These are phyloP conservation scores for Neogale vison DNA, from an alignment of 2,113 vertebrate genomes.

Conservation along the genomic window DNA sequence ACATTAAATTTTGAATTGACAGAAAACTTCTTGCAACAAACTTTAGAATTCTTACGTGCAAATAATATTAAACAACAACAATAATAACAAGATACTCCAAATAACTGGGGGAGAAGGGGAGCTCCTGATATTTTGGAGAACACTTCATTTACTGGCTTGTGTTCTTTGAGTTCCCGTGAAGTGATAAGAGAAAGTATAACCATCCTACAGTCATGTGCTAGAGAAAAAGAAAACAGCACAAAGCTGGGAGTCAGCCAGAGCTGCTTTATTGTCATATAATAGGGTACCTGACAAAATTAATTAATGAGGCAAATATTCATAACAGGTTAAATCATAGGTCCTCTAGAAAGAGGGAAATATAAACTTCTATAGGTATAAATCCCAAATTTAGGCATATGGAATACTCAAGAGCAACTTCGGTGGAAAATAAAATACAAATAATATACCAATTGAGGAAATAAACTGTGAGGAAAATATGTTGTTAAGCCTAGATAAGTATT, in stretches of 20 bases:
- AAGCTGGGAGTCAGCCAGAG: background rate
- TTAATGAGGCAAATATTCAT: background rate
- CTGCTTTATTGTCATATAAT: background rate
- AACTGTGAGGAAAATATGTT: background rate
- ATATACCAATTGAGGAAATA: background rate
- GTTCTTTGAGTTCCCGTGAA: background rate
- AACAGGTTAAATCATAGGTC: background rate
- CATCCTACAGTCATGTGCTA: background rate
- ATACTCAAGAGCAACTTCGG: background rate
- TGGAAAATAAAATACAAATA: background rate
- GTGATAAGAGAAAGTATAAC: background rate
- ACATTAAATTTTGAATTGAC: background rate
- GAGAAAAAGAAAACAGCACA: background rate
- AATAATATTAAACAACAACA: background rate
- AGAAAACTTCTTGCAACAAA: background rate
- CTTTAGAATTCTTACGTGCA: background rate
- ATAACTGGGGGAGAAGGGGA: background rate
- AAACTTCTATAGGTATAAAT: background rate
- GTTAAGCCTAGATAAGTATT: background rate
- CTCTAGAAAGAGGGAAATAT: background rate
- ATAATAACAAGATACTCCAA: background rate
- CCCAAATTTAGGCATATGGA: background rate
- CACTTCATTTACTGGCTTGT: background rate
- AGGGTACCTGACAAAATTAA: background rate
- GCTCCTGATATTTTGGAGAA: background rate